These are phyloP conservation scores for Oscheius sp. DNA, from an alignment of 2,888 invertebrate species.

Conservation along the genomic window DNA sequence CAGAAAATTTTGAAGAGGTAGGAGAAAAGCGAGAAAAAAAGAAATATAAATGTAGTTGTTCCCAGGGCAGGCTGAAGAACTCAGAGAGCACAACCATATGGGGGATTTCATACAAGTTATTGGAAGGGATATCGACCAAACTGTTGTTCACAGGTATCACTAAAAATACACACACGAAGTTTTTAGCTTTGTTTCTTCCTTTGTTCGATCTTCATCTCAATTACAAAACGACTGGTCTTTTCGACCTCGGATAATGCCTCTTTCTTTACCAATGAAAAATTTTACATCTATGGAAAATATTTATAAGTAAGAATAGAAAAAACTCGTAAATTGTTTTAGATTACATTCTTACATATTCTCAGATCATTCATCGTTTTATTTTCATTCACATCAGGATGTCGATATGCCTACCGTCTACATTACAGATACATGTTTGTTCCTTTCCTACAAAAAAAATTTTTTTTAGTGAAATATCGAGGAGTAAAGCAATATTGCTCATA, in stretches of 20 bases:
- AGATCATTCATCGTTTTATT: constrained; percentile 54
- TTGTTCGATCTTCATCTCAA: constrained; percentile 38
- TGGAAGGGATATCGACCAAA: constrained; percentile 39
- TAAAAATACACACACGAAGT: neutral
- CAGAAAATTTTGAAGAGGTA: constrained; percentile 47
- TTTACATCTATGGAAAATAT: constrained; percentile 41
- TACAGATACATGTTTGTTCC: constrained; percentile 45
- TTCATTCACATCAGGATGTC: constrained; percentile 39
- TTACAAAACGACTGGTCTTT: constrained; percentile 50
- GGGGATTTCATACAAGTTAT: constrained; percentile 52
- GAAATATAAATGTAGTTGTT: no score
- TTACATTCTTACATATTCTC: constrained; percentile 50
- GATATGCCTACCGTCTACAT: constrained; percentile 51
- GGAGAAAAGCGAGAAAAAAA: neutral
- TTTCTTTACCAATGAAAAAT: constrained; percentile 37
- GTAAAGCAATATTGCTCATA: constrained; percentile 52
- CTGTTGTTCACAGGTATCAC: constrained; percentile 34
- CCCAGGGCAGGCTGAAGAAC: constrained; percentile 39
- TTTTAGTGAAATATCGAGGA: constrained; percentile 48
- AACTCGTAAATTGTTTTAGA: constrained; percentile 26
- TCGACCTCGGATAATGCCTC: constrained; percentile 49
- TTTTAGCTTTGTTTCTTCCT: constrained; percentile 40
- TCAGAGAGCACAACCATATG: constrained; percentile 48
- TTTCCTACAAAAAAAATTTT: no score
- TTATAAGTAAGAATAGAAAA: constrained; percentile 38